Evolutionary conservation across 2,888 invertebrate species (phyloP).

Genomic region (Cabera pusaria): DNA sequence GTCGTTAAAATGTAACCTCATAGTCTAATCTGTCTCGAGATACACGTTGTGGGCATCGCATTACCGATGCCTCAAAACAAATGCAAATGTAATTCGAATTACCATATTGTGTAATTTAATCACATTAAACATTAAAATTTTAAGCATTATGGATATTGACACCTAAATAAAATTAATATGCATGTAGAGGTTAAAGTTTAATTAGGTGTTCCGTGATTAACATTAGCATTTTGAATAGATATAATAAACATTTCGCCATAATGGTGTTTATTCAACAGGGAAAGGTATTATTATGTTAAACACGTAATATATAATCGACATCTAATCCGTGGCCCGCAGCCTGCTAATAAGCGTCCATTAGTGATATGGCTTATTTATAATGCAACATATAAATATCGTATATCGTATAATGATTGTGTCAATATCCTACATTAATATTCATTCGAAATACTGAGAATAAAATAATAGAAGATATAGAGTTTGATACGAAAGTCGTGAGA

Average conservation of each 20-base stretch:
- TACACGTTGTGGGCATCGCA: too few relatives aligned
- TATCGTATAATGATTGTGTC: constrained; percentile 41
- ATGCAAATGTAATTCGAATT: constrained; percentile 2
- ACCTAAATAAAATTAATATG: too few relatives aligned
- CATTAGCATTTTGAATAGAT: constrained; percentile 13
- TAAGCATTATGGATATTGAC: constrained; percentile 8
- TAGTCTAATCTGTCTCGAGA: too few relatives aligned
- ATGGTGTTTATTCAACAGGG: constrained; percentile 12
- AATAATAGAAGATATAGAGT: constrained; percentile 12
- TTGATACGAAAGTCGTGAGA: constrained; percentile 6
- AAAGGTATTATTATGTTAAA: constrained; percentile 26
- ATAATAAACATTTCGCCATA: constrained; percentile 21
- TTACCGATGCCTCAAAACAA: too few relatives aligned
- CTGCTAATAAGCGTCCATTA: constrained; percentile 40
- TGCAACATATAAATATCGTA: constrained; percentile 39
- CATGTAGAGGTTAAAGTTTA: constrained; percentile 11
- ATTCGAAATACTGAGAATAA: constrained; percentile 18
- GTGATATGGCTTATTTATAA: constrained; percentile 40
- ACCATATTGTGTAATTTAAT: constrained; percentile 3
- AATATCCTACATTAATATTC: constrained; percentile 38
- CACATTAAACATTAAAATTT: background rate
- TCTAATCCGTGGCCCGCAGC: constrained; percentile 30
- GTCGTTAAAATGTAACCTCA: too few relatives aligned
- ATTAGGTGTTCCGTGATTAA: constrained; percentile 8
- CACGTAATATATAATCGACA: constrained; percentile 38